These are phyloP conservation scores for Coelopa frigida DNA, from an alignment of 1,140 invertebrate genomes.

Conservation along the genomic window DNA sequence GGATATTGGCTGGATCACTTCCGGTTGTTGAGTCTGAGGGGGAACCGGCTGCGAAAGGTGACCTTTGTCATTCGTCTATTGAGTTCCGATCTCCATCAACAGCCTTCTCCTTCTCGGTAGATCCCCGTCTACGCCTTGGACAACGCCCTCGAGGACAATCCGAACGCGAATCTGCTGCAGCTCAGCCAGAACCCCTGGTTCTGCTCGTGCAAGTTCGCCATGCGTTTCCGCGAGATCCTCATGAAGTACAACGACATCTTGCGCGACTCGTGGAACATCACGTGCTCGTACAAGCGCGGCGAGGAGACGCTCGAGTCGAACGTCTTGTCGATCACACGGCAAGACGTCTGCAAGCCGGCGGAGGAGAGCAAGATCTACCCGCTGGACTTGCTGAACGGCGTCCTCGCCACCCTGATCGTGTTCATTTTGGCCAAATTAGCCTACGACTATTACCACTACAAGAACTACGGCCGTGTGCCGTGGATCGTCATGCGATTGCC, in stretches of 20 bases:
- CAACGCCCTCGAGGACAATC: constrained; percentile 64
- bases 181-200: constrained; percentile 72
- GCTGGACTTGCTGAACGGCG: constrained; percentile 64
- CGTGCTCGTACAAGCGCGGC: constrained; percentile 32
- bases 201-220: constrained; percentile 72
- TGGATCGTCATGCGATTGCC: constrained; percentile 72
- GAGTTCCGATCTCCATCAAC: background rate
- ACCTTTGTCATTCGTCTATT: background rate
- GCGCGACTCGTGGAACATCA: constrained; percentile 49
- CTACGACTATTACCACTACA: constrained; percentile 76
- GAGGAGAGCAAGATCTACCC: constrained; percentile 50
- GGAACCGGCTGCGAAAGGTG: constrained; percentile 66
- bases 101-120: constrained; percentile 41
- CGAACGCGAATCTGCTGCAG: constrained; percentile 58
- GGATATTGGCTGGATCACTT: constrained; percentile 69
- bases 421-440: constrained; percentile 63
- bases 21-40: constrained; percentile 62
- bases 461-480: constrained; percentile 66
- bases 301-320: constrained; percentile 46
- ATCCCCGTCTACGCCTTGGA: constrained; percentile 70
- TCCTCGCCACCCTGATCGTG: constrained; percentile 60
- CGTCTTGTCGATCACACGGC: constrained; percentile 60
- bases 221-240: constrained; percentile 64
- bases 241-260: constrained; percentile 63
- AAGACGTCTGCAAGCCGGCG: constrained; percentile 56